Percentiles rank a stretch among this genome's conserved stretches.
Conservation (phyloP, 2,113 vertebrate genomes). For the Tragelaphus scriptus region DNA sequence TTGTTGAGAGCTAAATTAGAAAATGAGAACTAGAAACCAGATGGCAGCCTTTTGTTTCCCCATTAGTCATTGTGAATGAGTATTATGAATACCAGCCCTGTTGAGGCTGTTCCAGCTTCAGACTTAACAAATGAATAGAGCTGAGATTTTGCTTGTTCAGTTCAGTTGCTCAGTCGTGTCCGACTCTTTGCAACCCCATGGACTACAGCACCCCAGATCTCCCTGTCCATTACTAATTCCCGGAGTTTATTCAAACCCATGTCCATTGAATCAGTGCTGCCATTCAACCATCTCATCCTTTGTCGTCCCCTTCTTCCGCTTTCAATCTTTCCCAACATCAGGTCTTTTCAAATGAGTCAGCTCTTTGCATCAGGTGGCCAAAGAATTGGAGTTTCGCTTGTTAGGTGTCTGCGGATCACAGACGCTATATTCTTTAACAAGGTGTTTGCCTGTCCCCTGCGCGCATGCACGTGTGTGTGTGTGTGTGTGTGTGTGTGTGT, state of each 20-base stretch:
- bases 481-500: neutral
- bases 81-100: neutral
- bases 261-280: neutral
- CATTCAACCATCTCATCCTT: neutral
- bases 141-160: neutral
- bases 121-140: neutral
- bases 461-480: fast-evolving
- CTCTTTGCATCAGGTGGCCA: neutral
- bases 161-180: neutral
- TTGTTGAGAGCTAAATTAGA: neutral
- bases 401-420: neutral
- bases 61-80: neutral
- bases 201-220: neutral
- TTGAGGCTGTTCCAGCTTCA: neutral
- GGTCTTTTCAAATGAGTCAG: neutral
- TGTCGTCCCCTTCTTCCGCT: neutral
- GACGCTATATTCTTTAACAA: neutral
- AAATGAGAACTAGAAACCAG: neutral
- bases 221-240: neutral
- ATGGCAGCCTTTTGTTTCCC: neutral
- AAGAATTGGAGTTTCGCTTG: neutral
- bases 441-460: neutral
- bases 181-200: neutral
- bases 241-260: neutral
- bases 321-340: neutral